These are phyloP conservation scores for Uria lomvia DNA, from an alignment of 2,113 vertebrate genomes.

Conservation along the genomic window DNA sequence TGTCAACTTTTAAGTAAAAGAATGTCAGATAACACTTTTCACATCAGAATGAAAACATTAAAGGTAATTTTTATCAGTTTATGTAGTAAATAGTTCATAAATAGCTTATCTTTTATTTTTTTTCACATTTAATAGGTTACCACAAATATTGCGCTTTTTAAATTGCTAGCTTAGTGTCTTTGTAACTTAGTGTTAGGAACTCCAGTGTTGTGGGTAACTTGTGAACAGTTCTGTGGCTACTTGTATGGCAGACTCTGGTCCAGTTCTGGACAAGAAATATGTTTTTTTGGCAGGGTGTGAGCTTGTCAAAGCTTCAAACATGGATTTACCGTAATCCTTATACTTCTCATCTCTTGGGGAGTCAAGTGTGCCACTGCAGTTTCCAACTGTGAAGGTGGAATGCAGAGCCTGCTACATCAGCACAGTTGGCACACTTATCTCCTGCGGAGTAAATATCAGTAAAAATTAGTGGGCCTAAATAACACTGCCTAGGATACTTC, in stretches of 20 bases:
- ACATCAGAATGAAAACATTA: neutral
- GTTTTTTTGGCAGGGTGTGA: neutral
- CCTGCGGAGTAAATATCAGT: neutral
- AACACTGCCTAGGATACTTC: neutral
- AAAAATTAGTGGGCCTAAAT: neutral
- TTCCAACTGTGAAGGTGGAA: neutral
- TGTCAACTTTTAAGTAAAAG: no score
- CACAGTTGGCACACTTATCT: neutral
- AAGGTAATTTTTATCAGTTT: neutral
- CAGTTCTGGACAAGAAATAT: no score
- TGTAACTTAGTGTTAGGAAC: neutral
- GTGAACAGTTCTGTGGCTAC: neutral
- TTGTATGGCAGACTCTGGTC: neutral
- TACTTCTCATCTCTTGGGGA: neutral
- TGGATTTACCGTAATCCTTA: neutral
- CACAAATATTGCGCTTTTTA: no score
- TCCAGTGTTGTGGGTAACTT: neutral
- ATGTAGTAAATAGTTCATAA: neutral
- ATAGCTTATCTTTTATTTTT: neutral
- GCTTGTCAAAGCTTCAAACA: neutral
- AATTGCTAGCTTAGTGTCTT: neutral
- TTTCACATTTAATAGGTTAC: neutral
- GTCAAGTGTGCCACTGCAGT: neutral
- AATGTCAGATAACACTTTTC: neutral
- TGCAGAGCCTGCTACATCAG: neutral